A percentile compares a stretch with the other conserved stretches of the same genome.
Conservation (phyloP, 2,888 invertebrate species). For the Thera britannica region DNA sequence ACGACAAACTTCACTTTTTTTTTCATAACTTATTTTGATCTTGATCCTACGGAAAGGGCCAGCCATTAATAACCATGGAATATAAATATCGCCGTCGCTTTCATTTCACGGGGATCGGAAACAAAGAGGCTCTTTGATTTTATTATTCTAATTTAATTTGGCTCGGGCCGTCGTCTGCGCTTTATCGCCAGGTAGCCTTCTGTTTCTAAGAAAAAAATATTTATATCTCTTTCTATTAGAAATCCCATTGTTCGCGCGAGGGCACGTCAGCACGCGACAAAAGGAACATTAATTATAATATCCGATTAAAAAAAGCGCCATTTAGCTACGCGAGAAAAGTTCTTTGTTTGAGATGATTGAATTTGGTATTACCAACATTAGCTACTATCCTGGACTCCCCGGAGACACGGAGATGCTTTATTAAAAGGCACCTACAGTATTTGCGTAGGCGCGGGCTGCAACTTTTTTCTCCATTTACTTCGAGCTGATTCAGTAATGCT, state of each 20-base stretch:
- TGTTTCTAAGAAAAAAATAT: slow-evolving; percentile 81
- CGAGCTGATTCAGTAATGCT: slow-evolving; percentile 53
- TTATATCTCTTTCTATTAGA: slow-evolving; percentile 83
- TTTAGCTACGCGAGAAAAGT: slow-evolving; percentile 79
- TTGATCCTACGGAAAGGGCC: slow-evolving; percentile 35
- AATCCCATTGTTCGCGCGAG: slow-evolving; percentile 83
- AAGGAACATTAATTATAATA: slow-evolving; percentile 86
- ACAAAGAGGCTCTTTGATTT: slow-evolving; percentile 71
- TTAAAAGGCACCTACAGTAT: slow-evolving; percentile 57
- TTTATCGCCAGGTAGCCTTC: slow-evolving; percentile 82
- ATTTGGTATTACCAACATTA: slow-evolving; percentile 81
- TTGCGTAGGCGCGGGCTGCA: slow-evolving; percentile 53
- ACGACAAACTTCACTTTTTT: slow-evolving; percentile 29
- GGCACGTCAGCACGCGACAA: slow-evolving; percentile 84
- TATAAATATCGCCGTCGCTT: slow-evolving; percentile 45
- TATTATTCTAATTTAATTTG: slow-evolving; percentile 81
- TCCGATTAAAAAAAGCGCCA: slow-evolving; percentile 84
- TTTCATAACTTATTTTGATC: slow-evolving; percentile 38
- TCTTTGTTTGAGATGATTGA: slow-evolving; percentile 84
- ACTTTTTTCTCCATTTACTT: slow-evolving; percentile 53
- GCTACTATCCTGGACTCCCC: slow-evolving; percentile 57
- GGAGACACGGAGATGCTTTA: slow-evolving; percentile 60
- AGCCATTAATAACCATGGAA: slow-evolving; percentile 46
- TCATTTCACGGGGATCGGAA: slow-evolving; percentile 51
- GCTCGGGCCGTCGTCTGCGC: slow-evolving; percentile 74